Percentiles rank a stretch among this genome's conserved stretches.
These are phyloP conservation scores for Salvelinus fontinalis DNA, from an alignment of 2,113 vertebrate species.

Conservation along the genomic window DNA sequence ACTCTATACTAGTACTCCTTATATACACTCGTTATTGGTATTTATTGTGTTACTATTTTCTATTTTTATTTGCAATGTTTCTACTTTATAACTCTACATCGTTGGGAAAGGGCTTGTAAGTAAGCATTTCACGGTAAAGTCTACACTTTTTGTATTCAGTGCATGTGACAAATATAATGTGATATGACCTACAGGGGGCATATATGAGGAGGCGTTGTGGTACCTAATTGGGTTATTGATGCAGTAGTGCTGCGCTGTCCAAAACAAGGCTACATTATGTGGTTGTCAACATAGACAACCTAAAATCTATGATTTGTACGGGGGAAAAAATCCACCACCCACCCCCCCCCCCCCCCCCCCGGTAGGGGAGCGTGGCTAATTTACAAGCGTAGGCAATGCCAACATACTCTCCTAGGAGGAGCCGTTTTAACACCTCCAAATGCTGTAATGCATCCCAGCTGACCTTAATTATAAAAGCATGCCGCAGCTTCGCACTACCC, in stretches of 20 bases:
- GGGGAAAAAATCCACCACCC: conserved; percentile 49
- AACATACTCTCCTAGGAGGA: conserved; percentile 77
- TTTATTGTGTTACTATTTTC: no score
- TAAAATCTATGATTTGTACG: conserved; percentile 42
- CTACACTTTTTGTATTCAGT: no score
- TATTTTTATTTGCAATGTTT: no score
- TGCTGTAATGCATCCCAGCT: conserved; percentile 82
- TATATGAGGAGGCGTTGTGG: neutral
- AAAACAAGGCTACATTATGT: conserved; percentile 12
- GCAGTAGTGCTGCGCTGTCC: neutral
- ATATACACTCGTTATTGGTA: no score
- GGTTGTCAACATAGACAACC: conserved; percentile 22
- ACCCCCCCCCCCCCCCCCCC: conserved; percentile 27
- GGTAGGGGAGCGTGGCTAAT: conserved; percentile 72
- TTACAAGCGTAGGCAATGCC: conserved; percentile 76
- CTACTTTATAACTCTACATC: no score
- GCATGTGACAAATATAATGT: no score
- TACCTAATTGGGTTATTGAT: neutral
- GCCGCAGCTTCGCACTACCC: conserved; percentile 57
- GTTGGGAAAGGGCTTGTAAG: no score
- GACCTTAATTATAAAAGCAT: conserved; percentile 84
- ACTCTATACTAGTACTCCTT: no score
- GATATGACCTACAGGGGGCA: neutral
- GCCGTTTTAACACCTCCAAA: conserved; percentile 81
- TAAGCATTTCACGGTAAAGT: no score